These are phyloP conservation scores for Petrosia ficiformis DNA, from an alignment of 37 sponge, comb jelly and placozoan species.

Conservation along the genomic window DNA sequence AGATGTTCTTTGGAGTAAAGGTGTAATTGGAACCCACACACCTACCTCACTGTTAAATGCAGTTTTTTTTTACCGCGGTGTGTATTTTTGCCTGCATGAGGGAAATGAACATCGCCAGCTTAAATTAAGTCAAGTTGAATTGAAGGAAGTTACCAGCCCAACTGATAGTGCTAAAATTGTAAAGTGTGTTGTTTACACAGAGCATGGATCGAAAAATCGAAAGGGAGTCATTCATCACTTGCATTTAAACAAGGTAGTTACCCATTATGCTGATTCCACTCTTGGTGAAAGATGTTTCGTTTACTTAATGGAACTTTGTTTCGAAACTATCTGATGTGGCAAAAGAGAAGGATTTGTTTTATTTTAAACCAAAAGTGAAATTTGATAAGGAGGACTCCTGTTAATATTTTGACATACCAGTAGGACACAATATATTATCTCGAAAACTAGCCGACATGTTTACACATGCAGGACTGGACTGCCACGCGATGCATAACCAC, in stretches of 20 bases:
- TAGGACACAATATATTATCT: not conserved
- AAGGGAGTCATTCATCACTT: not conserved
- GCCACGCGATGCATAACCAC: not conserved
- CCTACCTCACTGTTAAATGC: not conserved
- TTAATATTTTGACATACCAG: not conserved
- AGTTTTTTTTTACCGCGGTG: conserved; percentile 1
- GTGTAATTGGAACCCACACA: not conserved
- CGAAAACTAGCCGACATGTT: not conserved
- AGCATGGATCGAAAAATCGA: conserved; percentile 8
- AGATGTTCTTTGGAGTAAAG: not conserved
- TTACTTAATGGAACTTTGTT: not conserved
- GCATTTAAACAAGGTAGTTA: not conserved
- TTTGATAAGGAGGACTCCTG: not conserved
- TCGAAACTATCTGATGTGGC: not conserved
- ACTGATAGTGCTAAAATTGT: conserved; percentile 2
- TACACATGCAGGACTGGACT: not conserved
- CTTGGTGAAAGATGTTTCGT: conserved; percentile 2
- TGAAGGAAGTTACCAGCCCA: not conserved
- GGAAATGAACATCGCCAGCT: not conserved
- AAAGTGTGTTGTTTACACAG: not conserved
- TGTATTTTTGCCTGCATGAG: conserved; percentile 1
- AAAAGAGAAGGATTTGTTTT: conserved; percentile 8
- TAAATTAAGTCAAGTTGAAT: not conserved
- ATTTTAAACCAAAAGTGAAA: not conserved
- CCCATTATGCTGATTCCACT: not conserved